phyloP scores from a whole-genome alignment of 2,797 vertebrate species.

The Austrolebias charrua region DNA sequence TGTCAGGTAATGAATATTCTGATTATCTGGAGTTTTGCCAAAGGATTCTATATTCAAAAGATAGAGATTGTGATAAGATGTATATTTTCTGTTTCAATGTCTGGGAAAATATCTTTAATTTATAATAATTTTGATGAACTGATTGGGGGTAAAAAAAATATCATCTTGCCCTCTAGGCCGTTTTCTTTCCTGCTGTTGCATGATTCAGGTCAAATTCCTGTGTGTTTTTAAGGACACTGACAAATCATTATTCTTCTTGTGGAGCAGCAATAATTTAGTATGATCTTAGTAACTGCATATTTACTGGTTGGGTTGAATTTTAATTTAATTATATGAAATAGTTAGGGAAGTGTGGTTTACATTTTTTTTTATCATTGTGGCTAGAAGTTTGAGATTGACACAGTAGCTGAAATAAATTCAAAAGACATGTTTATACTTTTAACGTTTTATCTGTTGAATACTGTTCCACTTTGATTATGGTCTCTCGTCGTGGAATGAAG shows the following conservation, averaged over 20 bases:
- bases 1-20: background rate
- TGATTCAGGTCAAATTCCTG: slow-evolving; percentile 16
- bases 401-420: slow-evolving; percentile 1
- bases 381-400: slow-evolving; percentile 4
- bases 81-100: background rate
- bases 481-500: too few relatives aligned
- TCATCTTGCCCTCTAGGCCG: background rate
- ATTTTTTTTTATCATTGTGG: background rate
- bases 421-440: slow-evolving; percentile 29
- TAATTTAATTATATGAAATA: background rate
- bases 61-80: background rate
- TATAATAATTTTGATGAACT: background rate
- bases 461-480: slow-evolving; percentile 6
- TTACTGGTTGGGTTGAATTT: slow-evolving; percentile 8
- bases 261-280: background rate
- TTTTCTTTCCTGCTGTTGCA: background rate
- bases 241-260: background rate
- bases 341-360: background rate
- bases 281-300: background rate
- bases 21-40: background rate
- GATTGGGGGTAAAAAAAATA: background rate
- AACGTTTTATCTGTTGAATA: slow-evolving; percentile 10
- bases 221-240: background rate
- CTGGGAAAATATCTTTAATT: background rate
- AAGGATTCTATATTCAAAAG: background rate